Evolutionary conservation across 2,113 vertebrate species (phyloP).

Genomic region (Zootoca vivipara): DNA sequence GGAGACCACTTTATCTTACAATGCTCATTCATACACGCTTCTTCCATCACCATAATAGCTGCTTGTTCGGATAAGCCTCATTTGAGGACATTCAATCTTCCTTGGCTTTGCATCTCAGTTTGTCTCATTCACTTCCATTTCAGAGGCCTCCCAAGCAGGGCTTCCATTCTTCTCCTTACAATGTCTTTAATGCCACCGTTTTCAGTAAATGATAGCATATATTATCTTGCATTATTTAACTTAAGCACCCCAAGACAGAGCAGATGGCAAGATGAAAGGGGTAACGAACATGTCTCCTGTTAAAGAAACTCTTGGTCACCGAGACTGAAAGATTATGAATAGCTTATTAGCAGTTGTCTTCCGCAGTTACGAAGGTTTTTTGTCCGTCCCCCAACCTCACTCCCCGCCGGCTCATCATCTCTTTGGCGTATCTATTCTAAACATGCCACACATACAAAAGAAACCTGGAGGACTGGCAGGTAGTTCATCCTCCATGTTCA

Average conservation of each 20-base stretch:
- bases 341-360: conserved; percentile 39
- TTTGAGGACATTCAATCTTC: conserved; percentile 1
- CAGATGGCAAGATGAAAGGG: conserved; percentile 49
- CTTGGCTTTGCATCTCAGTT: not conserved
- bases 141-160: conserved; percentile 19
- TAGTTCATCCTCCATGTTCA: not conserved
- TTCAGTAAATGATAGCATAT: conserved; percentile 53
- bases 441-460: not conserved
- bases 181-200: conserved; percentile 32
- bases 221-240: conserved; percentile 63
- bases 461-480: not conserved
- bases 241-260: conserved; percentile 48
- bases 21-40: conserved; percentile 3
- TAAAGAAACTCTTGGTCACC: conserved; percentile 37
- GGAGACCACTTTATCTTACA: not conserved
- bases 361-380: conserved; percentile 6
- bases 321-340: conserved; percentile 49
- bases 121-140: not conserved
- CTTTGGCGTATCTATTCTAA: conserved; percentile 5
- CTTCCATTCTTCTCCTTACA: conserved; percentile 50
- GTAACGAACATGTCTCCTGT: conserved; percentile 42
- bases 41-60: conserved; percentile 6
- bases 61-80: not conserved
- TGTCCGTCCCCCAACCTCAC: too few species aligned
- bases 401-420: conserved; percentile 40